Percentiles rank a stretch among this genome's conserved stretches.
phyloP scores from a whole-genome alignment of 2,113 vertebrate genomes.

The Columba janthina region DNA sequence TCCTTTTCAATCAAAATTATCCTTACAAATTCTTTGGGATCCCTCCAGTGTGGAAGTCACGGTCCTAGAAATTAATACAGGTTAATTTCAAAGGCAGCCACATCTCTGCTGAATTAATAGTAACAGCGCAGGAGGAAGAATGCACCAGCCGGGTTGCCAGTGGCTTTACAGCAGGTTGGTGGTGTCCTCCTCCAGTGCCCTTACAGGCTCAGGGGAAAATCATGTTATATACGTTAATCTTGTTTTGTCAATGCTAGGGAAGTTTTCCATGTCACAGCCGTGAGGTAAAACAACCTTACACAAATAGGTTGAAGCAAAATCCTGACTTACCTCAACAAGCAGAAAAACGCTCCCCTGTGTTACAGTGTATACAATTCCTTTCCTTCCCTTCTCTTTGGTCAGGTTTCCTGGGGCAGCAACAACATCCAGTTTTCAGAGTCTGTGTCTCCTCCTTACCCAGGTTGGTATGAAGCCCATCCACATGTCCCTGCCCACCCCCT shows the following conservation, averaged over 20 bases:
- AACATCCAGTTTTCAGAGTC: constrained; percentile 72
- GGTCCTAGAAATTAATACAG: rapidly evolving
- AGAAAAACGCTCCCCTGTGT: neutral
- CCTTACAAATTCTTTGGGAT: neutral
- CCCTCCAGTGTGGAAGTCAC: rapidly evolving
- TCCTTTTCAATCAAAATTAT: neutral
- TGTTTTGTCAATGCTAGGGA: neutral
- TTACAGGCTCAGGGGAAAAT: neutral
- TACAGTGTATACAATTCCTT: neutral
- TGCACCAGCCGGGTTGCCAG: no score
- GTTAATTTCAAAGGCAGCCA: rapidly evolving
- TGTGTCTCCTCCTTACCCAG: constrained; percentile 74
- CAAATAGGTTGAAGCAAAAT: neutral
- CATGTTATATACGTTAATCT: rapidly evolving
- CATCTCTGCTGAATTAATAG: neutral
- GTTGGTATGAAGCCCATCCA: constrained; percentile 77
- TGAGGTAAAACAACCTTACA: neutral
- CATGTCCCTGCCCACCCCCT: neutral
- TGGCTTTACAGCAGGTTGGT: neutral
- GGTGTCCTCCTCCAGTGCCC: neutral
- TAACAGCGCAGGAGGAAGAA: neutral
- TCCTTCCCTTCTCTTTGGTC: constrained; percentile 33
- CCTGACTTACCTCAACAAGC: constrained; percentile 57
- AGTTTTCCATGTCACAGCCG: neutral
- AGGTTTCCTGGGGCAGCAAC: constrained; percentile 78